Base-by-base conservation (phyloP, 92 coral and sea anemone genomes). In the Heteractis magnifica region DNA sequence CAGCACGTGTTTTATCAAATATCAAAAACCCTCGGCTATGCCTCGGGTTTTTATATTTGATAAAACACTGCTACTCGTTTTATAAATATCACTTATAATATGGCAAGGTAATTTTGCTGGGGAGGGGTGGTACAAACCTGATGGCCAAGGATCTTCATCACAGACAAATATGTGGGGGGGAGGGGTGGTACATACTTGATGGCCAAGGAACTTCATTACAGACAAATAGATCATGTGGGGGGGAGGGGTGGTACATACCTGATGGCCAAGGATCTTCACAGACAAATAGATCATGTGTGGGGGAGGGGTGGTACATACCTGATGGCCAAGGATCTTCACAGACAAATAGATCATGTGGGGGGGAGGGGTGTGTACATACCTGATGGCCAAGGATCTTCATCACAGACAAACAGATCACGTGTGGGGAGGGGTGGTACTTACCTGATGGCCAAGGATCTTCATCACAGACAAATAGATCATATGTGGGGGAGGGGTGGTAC, bases 61-160 rank as follows among this genome's bases (percentile, higher is more conserved):
- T n/a, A n/a, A n/a, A n/a, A n/a, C n/a, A n/a, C n/a, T n/a, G n/a
- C n/a, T n/a, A n/a, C n/a, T n/a, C n/a, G n/a, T n/a, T n/a, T n/a
- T n/a, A n/a, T n/a, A n/a, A n/a, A n/a, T n/a, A n/a, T n/a, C n/a
- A n/a, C n/a, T n/a, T n/a, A n/a, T n/a, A n/a, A n/a, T n/a, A n/a
- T n/a, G n/a, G n/a, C 26, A 26, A 26, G 26, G 26, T 26, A 26
- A 26, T 26, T 26, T 26, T 26, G 26, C 26, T 12, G 41, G 41
- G 20, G 73, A 18, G 41, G 41, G 20, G 20, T 11, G 9, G 9
- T 13, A 62, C 84, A 72, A 55, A 95, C 98, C 89, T 95, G 98
- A 79, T 10, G 16, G 15, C 2, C 76, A 72, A 26, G 34, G 34
- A 26, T 26, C 34, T 26, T 26, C 34, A 26, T 26, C 34, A 26